Conservation (phyloP, 2,113 vertebrate genomes). For the Microtus montanus region DNA sequence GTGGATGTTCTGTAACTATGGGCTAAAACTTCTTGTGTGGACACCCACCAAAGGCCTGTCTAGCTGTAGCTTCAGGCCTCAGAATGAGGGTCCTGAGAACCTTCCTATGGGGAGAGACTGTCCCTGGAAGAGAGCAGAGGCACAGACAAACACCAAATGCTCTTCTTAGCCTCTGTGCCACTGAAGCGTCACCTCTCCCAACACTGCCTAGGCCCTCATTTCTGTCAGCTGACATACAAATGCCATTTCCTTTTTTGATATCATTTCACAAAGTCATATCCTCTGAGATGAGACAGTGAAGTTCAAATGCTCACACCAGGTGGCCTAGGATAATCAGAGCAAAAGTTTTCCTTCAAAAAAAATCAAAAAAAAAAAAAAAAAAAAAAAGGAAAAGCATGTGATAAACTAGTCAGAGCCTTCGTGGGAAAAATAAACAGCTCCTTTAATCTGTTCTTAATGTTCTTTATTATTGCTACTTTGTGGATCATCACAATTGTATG, state of each 20-base stretch:
- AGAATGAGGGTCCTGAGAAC: background rate
- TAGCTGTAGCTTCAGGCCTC: background rate
- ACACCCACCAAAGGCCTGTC: background rate
- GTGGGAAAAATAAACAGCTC: background rate
- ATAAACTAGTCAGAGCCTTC: background rate
- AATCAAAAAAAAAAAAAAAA: background rate
- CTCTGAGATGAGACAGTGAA: constrained; percentile 44
- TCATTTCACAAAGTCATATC: constrained; percentile 58
- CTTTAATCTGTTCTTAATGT: background rate
- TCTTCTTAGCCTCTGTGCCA: background rate
- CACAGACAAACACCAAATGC: background rate
- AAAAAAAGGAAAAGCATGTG: background rate
- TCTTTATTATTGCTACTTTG: background rate
- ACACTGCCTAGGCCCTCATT: background rate
- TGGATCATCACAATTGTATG: background rate
- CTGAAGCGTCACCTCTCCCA: background rate
- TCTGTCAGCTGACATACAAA: constrained; percentile 45
- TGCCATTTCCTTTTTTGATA: constrained; percentile 38
- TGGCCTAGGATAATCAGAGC: constrained; percentile 41
- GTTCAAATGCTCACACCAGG: constrained; percentile 42
- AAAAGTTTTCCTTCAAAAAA: constrained; percentile 55
- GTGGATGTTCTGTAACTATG: background rate
- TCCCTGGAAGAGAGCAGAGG: background rate
- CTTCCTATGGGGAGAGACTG: background rate
- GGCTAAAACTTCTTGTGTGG: background rate